Evolutionary conservation across 2,797 vertebrate species (phyloP).

Genomic region (Rhadinocentrus ornatus): DNA sequence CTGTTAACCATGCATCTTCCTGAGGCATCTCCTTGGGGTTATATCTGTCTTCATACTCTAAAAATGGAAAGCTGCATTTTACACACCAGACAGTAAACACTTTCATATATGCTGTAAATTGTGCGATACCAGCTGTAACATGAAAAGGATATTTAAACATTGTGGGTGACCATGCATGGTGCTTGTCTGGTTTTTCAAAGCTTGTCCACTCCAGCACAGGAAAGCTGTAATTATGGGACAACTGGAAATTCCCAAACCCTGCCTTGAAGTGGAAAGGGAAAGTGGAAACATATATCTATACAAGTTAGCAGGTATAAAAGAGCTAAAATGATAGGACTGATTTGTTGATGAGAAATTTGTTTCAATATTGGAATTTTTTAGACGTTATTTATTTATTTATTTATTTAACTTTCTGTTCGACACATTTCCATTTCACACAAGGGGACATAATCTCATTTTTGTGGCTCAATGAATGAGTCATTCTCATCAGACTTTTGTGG

Average conservation of each 20-base stretch:
- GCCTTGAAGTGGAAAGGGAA: conserved; percentile 23
- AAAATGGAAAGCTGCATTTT: conserved; percentile 29
- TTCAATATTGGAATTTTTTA: not conserved
- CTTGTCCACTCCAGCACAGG: conserved; percentile 31
- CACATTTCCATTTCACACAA: not conserved
- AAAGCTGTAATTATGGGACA: conserved; percentile 67
- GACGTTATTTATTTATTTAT: not conserved
- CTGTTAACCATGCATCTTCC: too few species aligned
- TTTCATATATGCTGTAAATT: conserved; percentile 22
- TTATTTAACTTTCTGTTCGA: not conserved
- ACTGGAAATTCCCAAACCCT: conserved; percentile 65
- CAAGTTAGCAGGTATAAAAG: conserved; percentile 16
- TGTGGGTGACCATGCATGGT: conserved; percentile 43
- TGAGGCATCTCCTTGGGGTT: not conserved
- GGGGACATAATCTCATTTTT: conserved; percentile 24
- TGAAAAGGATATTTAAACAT: conserved; percentile 48
- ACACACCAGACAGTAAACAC: conserved; percentile 14
- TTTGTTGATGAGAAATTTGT: not conserved
- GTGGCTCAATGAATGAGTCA: not conserved
- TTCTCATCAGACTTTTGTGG: conserved; percentile 10
- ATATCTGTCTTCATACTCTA: not conserved
- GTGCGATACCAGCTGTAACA: conserved; percentile 25
- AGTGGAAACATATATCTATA: conserved; percentile 9
- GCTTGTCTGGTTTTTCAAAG: conserved; percentile 53
- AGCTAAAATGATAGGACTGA: not conserved